Conservation (phyloP, 1,140 invertebrate species). For the Psilanteris sp. region DNA sequence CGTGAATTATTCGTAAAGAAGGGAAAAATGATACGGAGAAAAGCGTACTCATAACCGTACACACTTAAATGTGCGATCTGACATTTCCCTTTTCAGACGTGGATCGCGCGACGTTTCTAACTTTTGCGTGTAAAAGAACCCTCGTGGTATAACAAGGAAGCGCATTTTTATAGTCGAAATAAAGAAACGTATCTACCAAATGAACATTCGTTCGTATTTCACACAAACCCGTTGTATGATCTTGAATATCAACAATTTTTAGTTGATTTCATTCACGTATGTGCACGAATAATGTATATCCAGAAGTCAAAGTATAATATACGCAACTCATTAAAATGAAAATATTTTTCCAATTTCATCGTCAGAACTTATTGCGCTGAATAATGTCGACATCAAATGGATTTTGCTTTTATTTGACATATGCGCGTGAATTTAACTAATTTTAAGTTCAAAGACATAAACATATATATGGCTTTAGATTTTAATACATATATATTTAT, state of each 20-base stretch:
- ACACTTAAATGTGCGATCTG: slow-evolving; percentile 5
- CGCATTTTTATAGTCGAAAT: slow-evolving; percentile 31
- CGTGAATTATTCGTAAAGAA: slow-evolving; percentile 17
- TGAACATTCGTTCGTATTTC: slow-evolving; percentile 16
- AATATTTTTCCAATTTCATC: slow-evolving; percentile 18
- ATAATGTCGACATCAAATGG: slow-evolving; percentile 68
- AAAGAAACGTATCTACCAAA: slow-evolving; percentile 29
- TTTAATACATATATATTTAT: too few species aligned
- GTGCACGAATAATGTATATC: too few species aligned
- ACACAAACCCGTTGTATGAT: slow-evolving; percentile 4
- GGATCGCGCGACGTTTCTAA: slow-evolving; percentile 10
- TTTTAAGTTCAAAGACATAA: slow-evolving; percentile 48
- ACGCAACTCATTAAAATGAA: slow-evolving; percentile 4
- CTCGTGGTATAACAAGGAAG: slow-evolving; percentile 59
- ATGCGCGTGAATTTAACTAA: slow-evolving; percentile 65
- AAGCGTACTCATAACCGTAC: background rate
- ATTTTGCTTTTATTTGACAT: slow-evolving; percentile 64
- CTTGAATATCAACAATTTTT: slow-evolving; percentile 18
- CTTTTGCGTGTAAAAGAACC: slow-evolving; percentile 29
- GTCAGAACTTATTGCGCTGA: slow-evolving; percentile 50
- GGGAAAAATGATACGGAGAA: background rate
- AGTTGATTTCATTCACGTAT: too few species aligned
- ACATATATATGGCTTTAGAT: slow-evolving; percentile 18
- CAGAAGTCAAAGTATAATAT: slow-evolving; percentile 5
- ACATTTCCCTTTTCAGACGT: slow-evolving; percentile 46